Conservation (phyloP, 2,888 invertebrate species). For the Lycia hirtaria region DNA sequence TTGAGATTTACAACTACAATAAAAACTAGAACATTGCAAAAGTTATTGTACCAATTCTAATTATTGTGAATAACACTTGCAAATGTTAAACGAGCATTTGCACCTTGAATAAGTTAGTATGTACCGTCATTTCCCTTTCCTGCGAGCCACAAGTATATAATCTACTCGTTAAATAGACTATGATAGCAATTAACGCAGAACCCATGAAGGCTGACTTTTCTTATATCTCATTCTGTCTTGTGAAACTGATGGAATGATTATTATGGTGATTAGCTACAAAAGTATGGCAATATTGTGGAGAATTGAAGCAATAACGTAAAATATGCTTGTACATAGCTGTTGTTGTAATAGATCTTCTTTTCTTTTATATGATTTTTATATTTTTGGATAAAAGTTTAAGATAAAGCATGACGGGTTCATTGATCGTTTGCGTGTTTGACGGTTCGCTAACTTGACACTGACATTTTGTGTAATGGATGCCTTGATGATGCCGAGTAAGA, state of each 20-base stretch:
- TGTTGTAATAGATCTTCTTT: too few relatives aligned
- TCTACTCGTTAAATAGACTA: conserved; percentile 58
- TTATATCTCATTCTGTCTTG: conserved; percentile 31
- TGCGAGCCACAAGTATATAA: conserved; percentile 61
- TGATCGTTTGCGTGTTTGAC: too few relatives aligned
- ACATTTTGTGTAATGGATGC: too few relatives aligned
- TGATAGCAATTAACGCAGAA: conserved; percentile 45
- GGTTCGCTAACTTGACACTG: too few relatives aligned
- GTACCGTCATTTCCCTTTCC: conserved; percentile 75
- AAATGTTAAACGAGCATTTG: conserved; percentile 46
- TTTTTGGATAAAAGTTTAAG: too few relatives aligned
- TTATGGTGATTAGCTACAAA: conserved; percentile 5
- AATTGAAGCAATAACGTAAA: neutral
- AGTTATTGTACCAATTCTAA: conserved; percentile 33
- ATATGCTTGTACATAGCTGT: neutral
- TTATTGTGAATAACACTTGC: conserved; percentile 42
- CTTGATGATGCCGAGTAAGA: too few relatives aligned
- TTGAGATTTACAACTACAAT: too few relatives aligned
- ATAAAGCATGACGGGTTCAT: too few relatives aligned
- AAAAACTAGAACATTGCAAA: conserved; percentile 12
- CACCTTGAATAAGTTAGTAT: conserved; percentile 66
- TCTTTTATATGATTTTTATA: too few relatives aligned
- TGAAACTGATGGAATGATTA: conserved; percentile 22
- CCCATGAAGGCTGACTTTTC: conserved; percentile 63
- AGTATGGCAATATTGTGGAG: too few relatives aligned